These are phyloP conservation scores for Coregonus suidteri DNA, from an alignment of 2,797 vertebrate species.

Conservation along the genomic window DNA sequence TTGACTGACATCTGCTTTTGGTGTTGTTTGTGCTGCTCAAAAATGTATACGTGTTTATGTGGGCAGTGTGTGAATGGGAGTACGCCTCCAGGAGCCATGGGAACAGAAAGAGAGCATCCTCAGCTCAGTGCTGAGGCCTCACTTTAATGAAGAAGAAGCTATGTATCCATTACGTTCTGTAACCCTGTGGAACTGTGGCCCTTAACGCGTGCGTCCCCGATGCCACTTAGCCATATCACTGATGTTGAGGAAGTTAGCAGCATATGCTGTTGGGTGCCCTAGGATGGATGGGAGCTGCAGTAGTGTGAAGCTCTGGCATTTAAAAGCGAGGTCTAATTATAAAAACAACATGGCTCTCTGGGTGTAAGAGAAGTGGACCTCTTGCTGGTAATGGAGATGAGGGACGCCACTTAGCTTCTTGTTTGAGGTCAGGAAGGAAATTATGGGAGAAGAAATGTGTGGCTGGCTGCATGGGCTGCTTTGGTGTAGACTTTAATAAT, in stretches of 20 bases:
- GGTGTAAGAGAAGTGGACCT: conserved; percentile 14
- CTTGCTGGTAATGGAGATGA: conserved; percentile 25
- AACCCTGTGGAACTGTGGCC: conserved; percentile 46
- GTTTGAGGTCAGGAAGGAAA: conserved; percentile 4
- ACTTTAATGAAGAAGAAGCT: conserved; percentile 41
- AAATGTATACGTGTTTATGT: conserved; percentile 28
- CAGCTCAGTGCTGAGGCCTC: conserved; percentile 41
- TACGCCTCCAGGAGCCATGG: not conserved
- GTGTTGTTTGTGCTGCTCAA: conserved; percentile 53
- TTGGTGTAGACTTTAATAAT: conserved; percentile 5
- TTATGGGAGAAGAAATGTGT: not conserved
- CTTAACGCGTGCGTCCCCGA: conserved; percentile 24
- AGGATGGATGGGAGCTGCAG: conserved; percentile 39
- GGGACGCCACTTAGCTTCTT: conserved; percentile 34
- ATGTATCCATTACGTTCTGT: conserved; percentile 35
- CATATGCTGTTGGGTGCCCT: conserved; percentile 53
- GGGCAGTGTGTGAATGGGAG: conserved; percentile 19
- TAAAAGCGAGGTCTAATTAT: conserved; percentile 57
- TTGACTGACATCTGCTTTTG: conserved; percentile 55
- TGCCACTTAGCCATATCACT: conserved; percentile 49
- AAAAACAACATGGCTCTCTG: conserved; percentile 17
- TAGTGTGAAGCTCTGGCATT: conserved; percentile 47
- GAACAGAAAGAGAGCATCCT: not conserved
- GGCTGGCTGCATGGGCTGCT: not conserved
- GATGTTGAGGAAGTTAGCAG: conserved; percentile 51